Base-by-base conservation (phyloP, 2,797 vertebrate species). In the Muscicapa striata region DNA sequence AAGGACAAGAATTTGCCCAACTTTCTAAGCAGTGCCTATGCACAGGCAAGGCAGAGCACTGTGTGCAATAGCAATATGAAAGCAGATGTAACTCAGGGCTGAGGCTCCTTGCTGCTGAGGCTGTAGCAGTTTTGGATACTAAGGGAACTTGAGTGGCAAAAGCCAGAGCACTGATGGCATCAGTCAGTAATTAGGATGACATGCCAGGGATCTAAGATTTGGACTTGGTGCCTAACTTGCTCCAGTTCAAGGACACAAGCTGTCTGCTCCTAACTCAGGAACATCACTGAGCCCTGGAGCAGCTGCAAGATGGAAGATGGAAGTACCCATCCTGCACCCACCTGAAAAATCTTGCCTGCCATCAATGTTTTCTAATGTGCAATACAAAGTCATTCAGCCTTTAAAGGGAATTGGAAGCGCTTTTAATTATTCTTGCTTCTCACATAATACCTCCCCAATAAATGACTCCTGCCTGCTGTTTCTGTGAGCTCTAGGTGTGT, bases 41-140 rank as follows among this genome's bases (percentile, higher is more conserved):
- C 14, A 11, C 15, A 69, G 67, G 40, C 70, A 36, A 66, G 55
- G 75, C 58, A 27, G 63, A 67, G 62, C 40, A 8, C 19, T 15
- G 27, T 21, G 36, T 20, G 51, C 67, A 61, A 45, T 0, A 45
- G 38, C 64, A 27, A 1, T 2, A 24, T 1, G 20, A 52, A 66
- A 23, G 23, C 27, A 15, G 29, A 20, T 8, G 15, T 30, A 59
- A 59, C 51, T 78, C 34, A 7, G 76, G 38, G 52, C 68, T 10
- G 46, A 43, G 26, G 41, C 17, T 84, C 46, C 73, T 41, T 59
- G 58, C 62, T 75, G 32, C 76, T 62, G 41, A 75, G 29, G 27
- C 43, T 84, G 34, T 15, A 66, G 23, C 19, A 40, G 9, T 30
- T 79, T 41, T 22, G 36, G 66, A 78, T 27, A 63, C 13, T 24